Evolutionary conservation across 2,888 invertebrate species (phyloP).

Genomic region (Zaprionus obscuricornis): DNA sequence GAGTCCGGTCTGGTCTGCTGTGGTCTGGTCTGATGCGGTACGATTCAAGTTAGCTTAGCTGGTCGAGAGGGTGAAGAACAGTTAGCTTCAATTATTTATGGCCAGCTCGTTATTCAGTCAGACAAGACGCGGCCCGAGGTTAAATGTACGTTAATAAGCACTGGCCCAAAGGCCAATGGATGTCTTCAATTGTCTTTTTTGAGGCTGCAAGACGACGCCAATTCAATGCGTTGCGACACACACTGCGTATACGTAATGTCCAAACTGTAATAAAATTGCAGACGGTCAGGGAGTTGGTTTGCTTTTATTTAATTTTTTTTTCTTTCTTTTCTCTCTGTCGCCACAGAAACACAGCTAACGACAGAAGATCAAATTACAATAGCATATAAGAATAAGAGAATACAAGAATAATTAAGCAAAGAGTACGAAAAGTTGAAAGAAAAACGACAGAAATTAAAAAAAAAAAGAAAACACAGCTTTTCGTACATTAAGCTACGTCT

Average conservation of each 20-base stretch:
- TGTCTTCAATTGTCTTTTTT: conserved; percentile 34
- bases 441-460: too few species aligned
- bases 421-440: too few species aligned
- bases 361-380: too few species aligned
- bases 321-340: neutral
- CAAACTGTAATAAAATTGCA: conserved; percentile 18
- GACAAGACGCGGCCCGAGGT: conserved; percentile 54
- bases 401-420: too few species aligned
- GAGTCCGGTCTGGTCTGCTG: too few species aligned
- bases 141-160: conserved; percentile 72
- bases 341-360: too few species aligned
- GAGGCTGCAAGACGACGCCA: conserved; percentile 15
- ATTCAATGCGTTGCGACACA: neutral
- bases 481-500: too few species aligned
- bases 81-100: conserved; percentile 72
- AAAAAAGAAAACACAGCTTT: too few species aligned
- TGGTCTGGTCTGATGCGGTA: too few species aligned
- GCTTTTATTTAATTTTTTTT: neutral
- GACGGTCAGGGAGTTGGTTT: neutral
- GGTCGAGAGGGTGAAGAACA: conserved; percentile 38
- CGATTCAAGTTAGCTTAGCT: too few species aligned
- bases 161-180: conserved; percentile 42
- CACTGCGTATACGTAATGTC: conserved; percentile 44
- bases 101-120: conserved; percentile 38
- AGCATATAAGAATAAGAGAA: too few species aligned